Evolutionary conservation across 2,888 invertebrate genomes (phyloP).

Genomic region (Cybosia mesomella): DNA sequence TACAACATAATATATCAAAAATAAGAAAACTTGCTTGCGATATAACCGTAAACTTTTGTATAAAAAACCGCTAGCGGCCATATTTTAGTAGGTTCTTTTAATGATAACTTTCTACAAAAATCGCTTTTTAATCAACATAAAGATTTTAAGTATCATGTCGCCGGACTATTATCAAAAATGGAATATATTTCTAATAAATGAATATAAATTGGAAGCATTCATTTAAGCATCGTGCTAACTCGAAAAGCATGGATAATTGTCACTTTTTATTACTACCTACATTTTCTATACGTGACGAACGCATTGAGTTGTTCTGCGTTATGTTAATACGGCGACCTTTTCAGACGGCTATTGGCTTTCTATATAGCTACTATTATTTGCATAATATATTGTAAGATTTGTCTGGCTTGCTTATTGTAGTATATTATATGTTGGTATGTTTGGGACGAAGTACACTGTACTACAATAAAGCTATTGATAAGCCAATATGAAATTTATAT

Average conservation of each 20-base stretch:
- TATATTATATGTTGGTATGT: too few species aligned
- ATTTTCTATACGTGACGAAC: slow-evolving; percentile 6
- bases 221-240: slow-evolving; percentile 45
- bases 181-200: slow-evolving; percentile 37
- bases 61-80: slow-evolving; percentile 20
- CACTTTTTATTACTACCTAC: not conserved
- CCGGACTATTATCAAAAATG: slow-evolving; percentile 5
- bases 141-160: slow-evolving; percentile 6
- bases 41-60: not conserved
- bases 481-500: too few species aligned
- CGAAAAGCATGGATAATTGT: slow-evolving; percentile 47
- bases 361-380: not conserved
- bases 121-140: slow-evolving; percentile 5
- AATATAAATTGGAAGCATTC: slow-evolving; percentile 36
- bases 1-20: not conserved
- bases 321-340: not conserved
- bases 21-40: not conserved
- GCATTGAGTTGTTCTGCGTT: not conserved
- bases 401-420: not conserved
- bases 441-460: too few species aligned
- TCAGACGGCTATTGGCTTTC: not conserved
- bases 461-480: too few species aligned
- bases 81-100: slow-evolving; percentile 1
- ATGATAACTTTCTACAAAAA: slow-evolving; percentile 5
- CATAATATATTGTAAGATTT: not conserved